phyloP scores from a whole-genome alignment of 2,888 invertebrate genomes.

The Phengaris alcon region DNA sequence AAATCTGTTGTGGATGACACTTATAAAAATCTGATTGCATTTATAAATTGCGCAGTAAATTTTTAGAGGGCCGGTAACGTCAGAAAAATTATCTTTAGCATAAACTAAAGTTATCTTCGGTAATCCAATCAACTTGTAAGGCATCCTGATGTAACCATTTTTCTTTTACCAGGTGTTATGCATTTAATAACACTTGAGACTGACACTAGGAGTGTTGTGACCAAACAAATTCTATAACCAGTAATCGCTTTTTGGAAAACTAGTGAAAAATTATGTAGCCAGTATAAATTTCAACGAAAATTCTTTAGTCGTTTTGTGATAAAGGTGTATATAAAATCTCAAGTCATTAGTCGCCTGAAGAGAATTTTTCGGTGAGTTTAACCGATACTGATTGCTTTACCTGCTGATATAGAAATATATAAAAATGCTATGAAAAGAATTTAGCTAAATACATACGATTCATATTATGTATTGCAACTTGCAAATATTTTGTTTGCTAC shows the following conservation, averaged over 20 bases:
- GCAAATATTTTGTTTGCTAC: neutral
- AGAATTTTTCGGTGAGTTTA: conserved; percentile 74
- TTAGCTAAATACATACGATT: neutral
- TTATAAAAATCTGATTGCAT: neutral
- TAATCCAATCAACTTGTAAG: conserved; percentile 67
- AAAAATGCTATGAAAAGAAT: conserved; percentile 8
- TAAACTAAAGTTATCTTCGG: conserved; percentile 37
- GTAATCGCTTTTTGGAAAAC: neutral
- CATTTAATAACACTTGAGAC: conserved; percentile 23
- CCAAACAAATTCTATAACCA: conserved; percentile 12
- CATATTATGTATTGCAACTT: neutral
- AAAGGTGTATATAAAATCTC: conserved; percentile 68
- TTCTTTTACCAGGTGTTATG: conserved; percentile 29
- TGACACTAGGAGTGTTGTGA: conserved; percentile 16
- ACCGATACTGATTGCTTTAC: conserved; percentile 8
- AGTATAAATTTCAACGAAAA: conserved; percentile 39
- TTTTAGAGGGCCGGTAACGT: conserved; percentile 12
- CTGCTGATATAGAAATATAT: neutral
- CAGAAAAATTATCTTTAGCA: conserved; percentile 26
- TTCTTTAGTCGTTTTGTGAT: conserved; percentile 43
- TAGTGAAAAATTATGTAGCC: conserved; percentile 28
- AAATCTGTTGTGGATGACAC: neutral
- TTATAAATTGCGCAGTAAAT: conserved; percentile 20
- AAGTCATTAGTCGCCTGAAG: conserved; percentile 78
- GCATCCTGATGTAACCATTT: conserved; percentile 45